Percentiles rank a stretch among this genome's conserved stretches.
Evolutionary conservation across 2,113 vertebrate species (phyloP).

Genomic region (Mystacornis crossleyi): DNA sequence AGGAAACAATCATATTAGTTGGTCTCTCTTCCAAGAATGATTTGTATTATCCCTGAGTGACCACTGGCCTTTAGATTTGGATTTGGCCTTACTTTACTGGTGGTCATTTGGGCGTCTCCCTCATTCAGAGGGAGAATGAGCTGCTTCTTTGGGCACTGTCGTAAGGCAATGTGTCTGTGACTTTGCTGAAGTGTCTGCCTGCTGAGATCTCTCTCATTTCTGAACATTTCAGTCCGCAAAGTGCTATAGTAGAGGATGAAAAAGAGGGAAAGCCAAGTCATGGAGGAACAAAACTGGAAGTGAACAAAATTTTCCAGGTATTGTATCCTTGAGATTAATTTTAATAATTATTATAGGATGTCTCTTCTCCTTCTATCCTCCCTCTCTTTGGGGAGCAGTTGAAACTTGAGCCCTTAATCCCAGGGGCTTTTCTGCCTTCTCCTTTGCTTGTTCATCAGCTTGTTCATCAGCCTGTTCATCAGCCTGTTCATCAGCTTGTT

Average conservation of each 20-base stretch:
- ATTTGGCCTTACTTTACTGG: not conserved
- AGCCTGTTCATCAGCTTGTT: too few species aligned
- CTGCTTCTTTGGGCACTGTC: not conserved
- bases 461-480: too few species aligned
- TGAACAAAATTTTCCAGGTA: not conserved
- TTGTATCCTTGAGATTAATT: not conserved
- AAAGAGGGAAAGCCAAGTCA: not conserved
- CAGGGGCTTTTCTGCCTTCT: not conserved
- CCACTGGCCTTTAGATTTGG: not conserved
- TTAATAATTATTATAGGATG: not conserved
- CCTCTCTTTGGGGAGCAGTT: not conserved
- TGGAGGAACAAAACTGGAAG: not conserved
- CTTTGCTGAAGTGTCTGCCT: not conserved
- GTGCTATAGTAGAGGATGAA: not conserved
- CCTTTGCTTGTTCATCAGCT: not conserved
- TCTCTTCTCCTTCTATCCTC: not conserved
- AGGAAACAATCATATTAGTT: not conserved
- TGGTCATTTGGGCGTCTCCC: not conserved
- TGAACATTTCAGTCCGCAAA: slow-evolving; percentile 43
- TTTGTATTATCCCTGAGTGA: not conserved
- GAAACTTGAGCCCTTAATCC: not conserved
- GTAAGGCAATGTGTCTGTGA: not conserved
- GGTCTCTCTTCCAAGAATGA: not conserved
- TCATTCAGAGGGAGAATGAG: not conserved
- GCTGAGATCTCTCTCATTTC: not conserved